Conservation (phyloP, 2,113 vertebrate genomes). For the Pteronura brasiliensis region DNA sequence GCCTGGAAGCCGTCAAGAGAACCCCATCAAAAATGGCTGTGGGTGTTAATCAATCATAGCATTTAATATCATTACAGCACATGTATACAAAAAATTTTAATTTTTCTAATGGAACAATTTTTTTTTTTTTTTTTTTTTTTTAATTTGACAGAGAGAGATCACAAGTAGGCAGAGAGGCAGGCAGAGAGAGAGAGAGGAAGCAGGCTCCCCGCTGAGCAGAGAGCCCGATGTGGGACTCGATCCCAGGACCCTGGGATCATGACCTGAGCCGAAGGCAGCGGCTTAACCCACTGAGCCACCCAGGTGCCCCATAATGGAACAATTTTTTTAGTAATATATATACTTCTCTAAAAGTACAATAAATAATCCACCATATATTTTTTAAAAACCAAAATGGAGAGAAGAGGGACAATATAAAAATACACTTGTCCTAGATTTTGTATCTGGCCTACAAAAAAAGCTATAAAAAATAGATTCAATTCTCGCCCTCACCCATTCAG, state of each 20-base stretch:
- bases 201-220: too few relatives aligned
- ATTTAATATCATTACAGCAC: background rate
- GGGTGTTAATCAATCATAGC: background rate
- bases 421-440: background rate
- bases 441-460: background rate
- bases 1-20: background rate
- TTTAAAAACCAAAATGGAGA: constrained; percentile 12
- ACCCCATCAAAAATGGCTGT: background rate
- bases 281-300: too few relatives aligned
- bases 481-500: background rate
- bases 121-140: too few relatives aligned
- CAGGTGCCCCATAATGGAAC: too few relatives aligned
- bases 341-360: background rate
- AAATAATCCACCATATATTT: background rate
- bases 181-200: too few relatives aligned
- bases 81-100: background rate
- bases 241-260: too few relatives aligned
- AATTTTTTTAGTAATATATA: background rate
- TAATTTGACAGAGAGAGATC: too few relatives aligned
- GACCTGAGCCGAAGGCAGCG: too few relatives aligned
- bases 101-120: background rate
- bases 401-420: background rate
- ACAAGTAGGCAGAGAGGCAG: too few relatives aligned
- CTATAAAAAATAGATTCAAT: background rate
- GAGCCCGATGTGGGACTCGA: too few relatives aligned